Base-by-base conservation (phyloP, 2,888 invertebrate species). In the Parnassius orleans region DNA sequence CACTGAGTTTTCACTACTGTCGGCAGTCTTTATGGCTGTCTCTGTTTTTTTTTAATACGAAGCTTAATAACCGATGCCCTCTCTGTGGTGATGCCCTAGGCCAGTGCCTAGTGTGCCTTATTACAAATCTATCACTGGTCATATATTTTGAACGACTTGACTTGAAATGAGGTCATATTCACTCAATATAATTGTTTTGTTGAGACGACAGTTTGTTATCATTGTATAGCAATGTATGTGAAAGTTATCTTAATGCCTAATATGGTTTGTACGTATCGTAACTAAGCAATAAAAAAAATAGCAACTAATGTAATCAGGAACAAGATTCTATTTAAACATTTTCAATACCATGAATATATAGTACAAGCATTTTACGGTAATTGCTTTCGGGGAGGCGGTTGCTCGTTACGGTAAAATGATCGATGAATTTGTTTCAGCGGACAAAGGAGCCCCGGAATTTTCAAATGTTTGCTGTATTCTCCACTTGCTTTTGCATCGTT, bases 321-420 rank as follows among this genome's bases (percentile, higher is more conserved):
- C 53, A 51, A 63, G 63, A 46, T 14, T 52, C 43, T 46, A 55
- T 47, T 50, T 59, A 59, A 55, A 52, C 52, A 52, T 42, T 56
- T 63, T 52, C 51, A 11, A 59, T 14, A 44, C n/a, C 41, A 58
- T 63, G 48, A 63, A 58, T 55, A 52, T 57, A 60, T 57, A 60
- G 54, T 41, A 60, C 57, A 59, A 64, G 57, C 44, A 57, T 66
- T 66, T 64, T 61, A 61, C 46, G 51, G 46, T 61, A 61, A 60
- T 65, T 65, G 57, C 61, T 63, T 59, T 47, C 33, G 54, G 53
- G 55, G 63, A 57, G 55, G 65, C 56, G 2, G 19, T 56, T 60
- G 63, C 63, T 67, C 67, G 64, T 64, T 66, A 63, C 60, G 66
- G 10, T 63, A 52, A 63, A 60, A 65, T 63, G 65, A 68, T 68